Percentiles rank a stretch among this genome's conserved stretches.
Evolutionary conservation across 2,113 vertebrate species (phyloP).

Genomic region (Pontoporia blainvillei): DNA sequence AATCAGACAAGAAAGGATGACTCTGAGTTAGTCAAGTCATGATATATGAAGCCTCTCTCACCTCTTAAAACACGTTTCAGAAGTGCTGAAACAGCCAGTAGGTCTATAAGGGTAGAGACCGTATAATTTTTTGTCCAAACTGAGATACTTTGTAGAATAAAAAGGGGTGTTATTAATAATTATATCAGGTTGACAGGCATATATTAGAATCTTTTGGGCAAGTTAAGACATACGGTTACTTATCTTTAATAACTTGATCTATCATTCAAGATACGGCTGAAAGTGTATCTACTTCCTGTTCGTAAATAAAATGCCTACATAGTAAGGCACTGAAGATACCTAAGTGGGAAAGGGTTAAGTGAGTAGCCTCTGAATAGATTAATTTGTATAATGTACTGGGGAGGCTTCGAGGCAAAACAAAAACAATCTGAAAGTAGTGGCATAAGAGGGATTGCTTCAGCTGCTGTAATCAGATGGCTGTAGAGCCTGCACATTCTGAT

Average conservation of each 20-base stretch:
- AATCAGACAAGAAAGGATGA: not conserved
- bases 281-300: not conserved
- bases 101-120: not conserved
- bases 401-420: not conserved
- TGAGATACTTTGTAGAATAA: not conserved
- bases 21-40: not conserved
- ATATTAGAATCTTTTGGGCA: not conserved
- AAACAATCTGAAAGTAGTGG: not conserved
- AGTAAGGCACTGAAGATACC: not conserved
- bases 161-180: not conserved
- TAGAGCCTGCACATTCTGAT: not conserved
- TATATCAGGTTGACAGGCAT: not conserved
- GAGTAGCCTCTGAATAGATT: not conserved
- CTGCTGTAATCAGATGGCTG: not conserved
- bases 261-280: not conserved
- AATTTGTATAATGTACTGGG: not conserved
- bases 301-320: not conserved
- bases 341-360: not conserved
- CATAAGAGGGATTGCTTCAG: not conserved
- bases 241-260: not conserved
- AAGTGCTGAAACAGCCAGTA: not conserved
- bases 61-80: not conserved
- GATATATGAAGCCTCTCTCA: not conserved
- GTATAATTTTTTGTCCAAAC: not conserved
- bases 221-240: not conserved